Evolutionary conservation across 2,113 vertebrate species (phyloP).

Genomic region (Oreochromis tanganicae): DNA sequence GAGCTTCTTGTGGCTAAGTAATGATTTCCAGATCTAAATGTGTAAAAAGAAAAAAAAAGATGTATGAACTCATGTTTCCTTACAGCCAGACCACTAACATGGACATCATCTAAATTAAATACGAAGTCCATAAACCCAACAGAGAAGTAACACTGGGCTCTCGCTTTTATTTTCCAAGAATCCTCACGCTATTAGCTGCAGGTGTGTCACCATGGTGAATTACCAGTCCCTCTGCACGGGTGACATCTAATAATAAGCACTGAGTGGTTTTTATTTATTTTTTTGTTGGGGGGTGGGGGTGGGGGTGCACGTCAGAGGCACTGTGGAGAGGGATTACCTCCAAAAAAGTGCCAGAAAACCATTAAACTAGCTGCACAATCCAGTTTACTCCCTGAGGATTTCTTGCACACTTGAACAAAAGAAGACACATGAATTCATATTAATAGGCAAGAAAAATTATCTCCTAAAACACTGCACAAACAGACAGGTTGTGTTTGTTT

Average conservation of each 20-base stretch:
- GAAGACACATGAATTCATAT: neutral
- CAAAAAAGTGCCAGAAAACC: neutral
- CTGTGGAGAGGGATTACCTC: neutral
- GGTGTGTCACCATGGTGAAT: neutral
- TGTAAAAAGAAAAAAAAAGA: neutral
- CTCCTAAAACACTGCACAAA: neutral
- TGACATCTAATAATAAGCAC: neutral
- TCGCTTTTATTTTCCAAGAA: neutral
- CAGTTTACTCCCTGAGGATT: neutral
- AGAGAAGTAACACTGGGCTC: neutral
- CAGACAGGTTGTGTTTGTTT: slow-evolving; percentile 1
- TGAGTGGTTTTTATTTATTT: neutral
- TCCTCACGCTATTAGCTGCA: neutral
- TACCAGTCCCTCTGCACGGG: neutral
- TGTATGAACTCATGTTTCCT: neutral
- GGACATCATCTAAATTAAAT: neutral
- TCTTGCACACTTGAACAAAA: neutral
- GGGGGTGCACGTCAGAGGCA: neutral
- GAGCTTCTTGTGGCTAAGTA: neutral
- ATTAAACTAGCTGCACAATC: neutral
- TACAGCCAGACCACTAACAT: neutral
- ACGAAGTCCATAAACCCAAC: neutral
- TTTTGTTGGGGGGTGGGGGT: rapidly evolving
- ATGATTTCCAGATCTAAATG: neutral
- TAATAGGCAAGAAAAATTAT: neutral